Evolutionary conservation across 2,888 invertebrate species (phyloP).

Genomic region (Morinoia aosen): DNA sequence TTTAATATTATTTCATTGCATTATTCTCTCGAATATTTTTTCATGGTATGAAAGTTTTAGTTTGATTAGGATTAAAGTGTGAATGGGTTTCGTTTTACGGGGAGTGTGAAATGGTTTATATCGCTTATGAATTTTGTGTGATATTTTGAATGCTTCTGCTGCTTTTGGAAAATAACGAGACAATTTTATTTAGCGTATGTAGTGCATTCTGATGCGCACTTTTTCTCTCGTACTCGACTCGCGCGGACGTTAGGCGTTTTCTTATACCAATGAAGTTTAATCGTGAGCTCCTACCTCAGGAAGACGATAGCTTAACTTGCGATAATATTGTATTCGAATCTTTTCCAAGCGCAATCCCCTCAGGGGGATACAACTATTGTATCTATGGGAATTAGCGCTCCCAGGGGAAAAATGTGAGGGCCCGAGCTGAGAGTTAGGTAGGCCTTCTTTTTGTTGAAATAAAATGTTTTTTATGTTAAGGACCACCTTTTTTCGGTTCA

Average conservation of each 20-base stretch:
- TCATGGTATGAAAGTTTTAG: not conserved
- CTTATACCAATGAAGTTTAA: not conserved
- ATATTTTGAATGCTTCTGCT: not conserved
- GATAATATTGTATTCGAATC: not conserved
- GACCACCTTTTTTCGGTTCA: too few species aligned
- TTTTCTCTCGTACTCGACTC: not conserved
- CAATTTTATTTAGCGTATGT: not conserved
- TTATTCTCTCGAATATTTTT: not conserved
- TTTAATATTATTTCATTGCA: not conserved
- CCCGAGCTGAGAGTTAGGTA: too few species aligned
- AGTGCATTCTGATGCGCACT: not conserved
- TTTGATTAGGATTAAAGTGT: not conserved
- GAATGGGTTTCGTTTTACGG: not conserved
- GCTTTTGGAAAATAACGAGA: not conserved
- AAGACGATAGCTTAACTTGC: not conserved
- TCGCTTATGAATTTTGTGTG: not conserved
- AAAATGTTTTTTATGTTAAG: too few species aligned
- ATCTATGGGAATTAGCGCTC: too few species aligned
- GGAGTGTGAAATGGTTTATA: not conserved
- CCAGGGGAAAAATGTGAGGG: too few species aligned
- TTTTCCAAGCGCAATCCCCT: not conserved
- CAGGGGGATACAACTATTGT: too few species aligned
- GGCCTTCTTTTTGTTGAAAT: too few species aligned
- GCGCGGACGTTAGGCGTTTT: not conserved
- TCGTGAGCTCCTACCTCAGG: not conserved